phyloP scores from a whole-genome alignment of 2,888 invertebrate genomes.

The Conus canariensis region DNA sequence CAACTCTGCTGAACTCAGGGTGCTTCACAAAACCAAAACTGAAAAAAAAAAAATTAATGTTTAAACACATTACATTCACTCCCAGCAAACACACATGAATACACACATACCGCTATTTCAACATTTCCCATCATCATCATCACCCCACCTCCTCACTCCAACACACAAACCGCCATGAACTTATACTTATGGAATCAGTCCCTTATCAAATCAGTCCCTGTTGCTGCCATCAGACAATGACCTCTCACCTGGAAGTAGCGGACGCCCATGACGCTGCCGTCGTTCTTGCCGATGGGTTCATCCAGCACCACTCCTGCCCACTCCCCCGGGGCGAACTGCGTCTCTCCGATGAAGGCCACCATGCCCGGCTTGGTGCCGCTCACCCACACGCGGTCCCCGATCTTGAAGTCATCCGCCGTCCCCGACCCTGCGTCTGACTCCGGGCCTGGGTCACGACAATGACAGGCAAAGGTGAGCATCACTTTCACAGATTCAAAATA shows the following conservation, averaged over 20 bases:
- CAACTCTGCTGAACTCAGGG: too few relatives aligned
- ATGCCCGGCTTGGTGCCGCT: conserved; percentile 77
- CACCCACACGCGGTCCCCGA: conserved; percentile 94
- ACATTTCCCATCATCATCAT: too few relatives aligned
- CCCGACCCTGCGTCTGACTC: conserved; percentile 63
- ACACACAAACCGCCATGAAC: too few relatives aligned
- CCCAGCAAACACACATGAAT: too few relatives aligned
- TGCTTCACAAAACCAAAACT: too few relatives aligned
- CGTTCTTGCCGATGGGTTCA: conserved; percentile 78
- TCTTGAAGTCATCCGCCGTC: conserved; percentile 92
- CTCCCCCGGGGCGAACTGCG: conserved; percentile 78
- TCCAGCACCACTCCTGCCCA: conserved; percentile 79
- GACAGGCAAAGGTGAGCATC: neutral
- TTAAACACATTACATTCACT: too few relatives aligned
- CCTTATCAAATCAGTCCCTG: too few relatives aligned
- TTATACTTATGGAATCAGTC: too few relatives aligned
- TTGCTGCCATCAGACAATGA: too few relatives aligned
- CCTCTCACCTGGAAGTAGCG: conserved; percentile 72
- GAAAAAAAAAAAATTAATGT: too few relatives aligned
- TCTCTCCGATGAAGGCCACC: conserved; percentile 78
- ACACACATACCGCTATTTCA: too few relatives aligned
- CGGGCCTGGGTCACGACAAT: conserved; percentile 44
- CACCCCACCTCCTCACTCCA: too few relatives aligned
- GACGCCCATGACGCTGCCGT: conserved; percentile 77
- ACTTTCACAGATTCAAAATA: neutral